Evolutionary conservation across 2,797 vertebrate genomes (phyloP).

Genomic region (Chaetodon trifasciatus): DNA sequence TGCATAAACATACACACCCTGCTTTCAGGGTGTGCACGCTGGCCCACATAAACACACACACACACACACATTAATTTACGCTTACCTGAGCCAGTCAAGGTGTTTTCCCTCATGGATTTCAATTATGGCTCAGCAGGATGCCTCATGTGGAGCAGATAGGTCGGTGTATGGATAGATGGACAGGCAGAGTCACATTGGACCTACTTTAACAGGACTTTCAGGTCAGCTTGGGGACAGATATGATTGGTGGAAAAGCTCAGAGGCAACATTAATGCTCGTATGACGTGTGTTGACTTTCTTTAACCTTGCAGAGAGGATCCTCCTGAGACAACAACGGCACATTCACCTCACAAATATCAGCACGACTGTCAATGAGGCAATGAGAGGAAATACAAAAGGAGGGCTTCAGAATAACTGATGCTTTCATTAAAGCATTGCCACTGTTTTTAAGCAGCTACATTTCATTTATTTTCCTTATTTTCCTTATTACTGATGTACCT

Average conservation of each 20-base stretch:
- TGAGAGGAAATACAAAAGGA: too few relatives aligned
- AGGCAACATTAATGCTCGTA: background rate
- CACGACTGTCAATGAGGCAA: too few relatives aligned
- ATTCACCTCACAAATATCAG: background rate
- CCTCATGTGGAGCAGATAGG: conserved; percentile 24
- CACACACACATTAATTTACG: conserved; percentile 59
- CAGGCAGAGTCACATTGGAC: conserved; percentile 15
- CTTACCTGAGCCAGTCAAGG: conserved; percentile 79
- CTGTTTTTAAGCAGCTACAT: too few relatives aligned
- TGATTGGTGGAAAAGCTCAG: conserved; percentile 22
- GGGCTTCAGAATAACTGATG: too few relatives aligned
- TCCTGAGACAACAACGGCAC: background rate
- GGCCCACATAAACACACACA: conserved; percentile 62
- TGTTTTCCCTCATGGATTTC: conserved; percentile 77
- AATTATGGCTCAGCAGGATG: conserved; percentile 68
- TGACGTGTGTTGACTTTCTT: background rate
- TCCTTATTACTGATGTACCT: too few relatives aligned
- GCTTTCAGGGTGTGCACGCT: conserved; percentile 45
- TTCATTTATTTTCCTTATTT: too few relatives aligned
- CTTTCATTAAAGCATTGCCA: too few relatives aligned
- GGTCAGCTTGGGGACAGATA: background rate
- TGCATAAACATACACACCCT: conserved; percentile 43
- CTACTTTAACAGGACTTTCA: conserved; percentile 6
- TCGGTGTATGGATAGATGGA: background rate
- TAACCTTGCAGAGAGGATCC: background rate